phyloP scores from a whole-genome alignment of 2,888 invertebrate genomes.

The Vandiemenella viatica region DNA sequence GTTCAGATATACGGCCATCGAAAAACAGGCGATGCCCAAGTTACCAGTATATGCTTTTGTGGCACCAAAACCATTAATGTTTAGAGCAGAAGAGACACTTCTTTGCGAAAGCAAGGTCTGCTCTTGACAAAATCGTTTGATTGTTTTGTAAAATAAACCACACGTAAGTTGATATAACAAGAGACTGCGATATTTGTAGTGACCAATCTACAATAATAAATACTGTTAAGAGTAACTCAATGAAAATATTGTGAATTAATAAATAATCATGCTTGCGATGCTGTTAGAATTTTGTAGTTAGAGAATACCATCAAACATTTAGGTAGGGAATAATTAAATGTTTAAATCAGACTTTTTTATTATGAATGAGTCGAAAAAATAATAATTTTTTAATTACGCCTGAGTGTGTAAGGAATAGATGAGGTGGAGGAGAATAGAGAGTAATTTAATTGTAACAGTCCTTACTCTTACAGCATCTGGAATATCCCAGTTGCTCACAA shows the following conservation, averaged over 20 bases:
- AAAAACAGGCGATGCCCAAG: background rate
- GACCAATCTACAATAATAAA: slow-evolving; percentile 16
- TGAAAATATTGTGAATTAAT: slow-evolving; percentile 8
- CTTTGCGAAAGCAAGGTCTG: background rate
- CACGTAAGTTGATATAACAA: slow-evolving; percentile 13
- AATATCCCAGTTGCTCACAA: no score
- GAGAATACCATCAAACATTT: background rate
- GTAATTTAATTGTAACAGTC: no score
- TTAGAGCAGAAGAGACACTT: slow-evolving; percentile 1
- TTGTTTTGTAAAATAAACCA: no score
- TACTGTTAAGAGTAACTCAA: slow-evolving; percentile 11
- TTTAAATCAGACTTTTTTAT: no score
- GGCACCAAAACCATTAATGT: background rate
- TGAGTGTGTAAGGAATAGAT: background rate
- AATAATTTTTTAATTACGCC: background rate
- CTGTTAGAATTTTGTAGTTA: slow-evolving; percentile 10
- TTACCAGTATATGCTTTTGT: background rate
- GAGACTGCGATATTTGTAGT: slow-evolving; percentile 17
- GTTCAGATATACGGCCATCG: background rate
- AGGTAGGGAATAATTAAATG: background rate
- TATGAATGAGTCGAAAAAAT: no score
- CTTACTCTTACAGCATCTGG: no score
- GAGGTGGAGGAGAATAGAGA: background rate
- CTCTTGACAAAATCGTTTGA: no score
- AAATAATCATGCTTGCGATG: slow-evolving; percentile 14